phyloP scores from a whole-genome alignment of 2,888 invertebrate genomes.

The Tachina lurida region DNA sequence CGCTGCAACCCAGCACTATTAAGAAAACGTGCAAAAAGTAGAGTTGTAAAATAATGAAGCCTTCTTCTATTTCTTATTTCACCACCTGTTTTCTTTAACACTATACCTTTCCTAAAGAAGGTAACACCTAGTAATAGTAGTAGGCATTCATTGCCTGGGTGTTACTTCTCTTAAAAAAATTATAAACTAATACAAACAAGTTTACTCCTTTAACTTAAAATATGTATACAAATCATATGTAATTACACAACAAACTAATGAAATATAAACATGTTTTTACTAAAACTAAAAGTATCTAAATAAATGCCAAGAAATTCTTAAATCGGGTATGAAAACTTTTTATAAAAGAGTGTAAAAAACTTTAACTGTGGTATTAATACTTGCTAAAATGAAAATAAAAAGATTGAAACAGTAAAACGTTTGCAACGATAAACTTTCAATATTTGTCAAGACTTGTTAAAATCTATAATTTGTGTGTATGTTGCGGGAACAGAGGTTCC shows the following conservation, averaged over 20 bases:
- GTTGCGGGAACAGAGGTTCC: not conserved
- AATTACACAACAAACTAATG: conserved; percentile 45
- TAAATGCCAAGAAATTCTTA: conserved; percentile 45
- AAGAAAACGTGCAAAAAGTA: too few species aligned
- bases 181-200: too few species aligned
- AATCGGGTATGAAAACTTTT: conserved; percentile 35
- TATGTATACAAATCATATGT: conserved; percentile 28
- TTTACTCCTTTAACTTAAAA: not conserved
- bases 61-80: too few species aligned
- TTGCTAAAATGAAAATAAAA: conserved; percentile 23
- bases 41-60: too few species aligned
- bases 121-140: too few species aligned
- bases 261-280: conserved; percentile 23
- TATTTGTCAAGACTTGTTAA: conserved; percentile 60
- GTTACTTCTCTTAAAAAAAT: too few species aligned
- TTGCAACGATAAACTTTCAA: conserved; percentile 62
- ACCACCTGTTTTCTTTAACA: too few species aligned
- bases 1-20: too few species aligned
- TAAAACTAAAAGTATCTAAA: conserved; percentile 20
- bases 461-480: conserved; percentile 3
- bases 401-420: conserved; percentile 36
- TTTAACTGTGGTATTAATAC: conserved; percentile 45
- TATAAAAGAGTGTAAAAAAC: not conserved
- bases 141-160: too few species aligned
- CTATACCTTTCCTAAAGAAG: too few species aligned